Evolutionary conservation across 2,797 vertebrate genomes (phyloP), one percentile per base, ranked within the genome.

Genomic region (Acanthurus tractus): DNA sequence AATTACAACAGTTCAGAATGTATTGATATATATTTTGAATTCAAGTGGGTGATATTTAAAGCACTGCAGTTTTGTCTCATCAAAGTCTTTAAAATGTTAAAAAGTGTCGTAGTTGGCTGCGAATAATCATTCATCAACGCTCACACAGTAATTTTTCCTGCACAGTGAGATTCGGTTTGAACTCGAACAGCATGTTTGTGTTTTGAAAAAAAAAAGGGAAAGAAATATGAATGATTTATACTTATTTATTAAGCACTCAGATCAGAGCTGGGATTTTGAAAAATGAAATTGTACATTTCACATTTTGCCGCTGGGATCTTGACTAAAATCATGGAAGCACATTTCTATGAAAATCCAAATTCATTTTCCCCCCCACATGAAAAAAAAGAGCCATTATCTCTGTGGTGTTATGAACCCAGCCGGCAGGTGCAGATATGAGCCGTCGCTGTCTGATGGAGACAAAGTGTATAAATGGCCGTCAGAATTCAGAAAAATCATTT

Each of bases 381-480:
- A 29, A 34, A 83, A 86, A 63, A 78, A 62, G 74, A 80, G 57
- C 70, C 63, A 50, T 84, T 85, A 75, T 90, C 83, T 86, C 74
- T 29, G 42, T 8, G 40, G 75, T 76, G 76, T 77, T 78, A 84
- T 70, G 77, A 40, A 81, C 56, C 75, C 70, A 76, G 79, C 50
- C 78, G 76, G 85, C 75, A 82, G 87, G 76, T 88, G 81, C 83
- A 78, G 89, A 87, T 86, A 82, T 72, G 78, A 89, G 88, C 81
- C 20, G 64, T 57, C 3, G 50, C 77, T 61, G 76, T 79, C 80
- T 82, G 84, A 79, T 73, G 81, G 78, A 83, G 88, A 82, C 87
- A 75, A 87, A 82, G 74, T 81, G 63, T 76, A 54, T 76, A 86
- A 90, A 89, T 77, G 77, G 55, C 78, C 80, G 82, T 86, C 84